Evolutionary conservation across 2,888 invertebrate species (phyloP).

Genomic region (Chrysolina haemoptera): DNA sequence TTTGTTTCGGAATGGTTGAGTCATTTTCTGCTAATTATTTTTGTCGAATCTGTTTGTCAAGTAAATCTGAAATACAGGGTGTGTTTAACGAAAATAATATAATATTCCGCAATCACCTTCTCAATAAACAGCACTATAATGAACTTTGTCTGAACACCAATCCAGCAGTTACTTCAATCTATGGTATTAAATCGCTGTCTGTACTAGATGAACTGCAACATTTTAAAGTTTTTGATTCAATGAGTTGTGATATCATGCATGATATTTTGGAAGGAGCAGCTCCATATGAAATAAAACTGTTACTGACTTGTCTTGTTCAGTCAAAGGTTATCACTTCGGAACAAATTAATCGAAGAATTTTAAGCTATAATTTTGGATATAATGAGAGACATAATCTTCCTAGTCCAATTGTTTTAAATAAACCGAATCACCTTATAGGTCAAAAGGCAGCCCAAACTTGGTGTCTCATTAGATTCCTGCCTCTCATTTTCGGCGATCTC

Average conservation of each 20-base stretch:
- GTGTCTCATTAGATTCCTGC: conserved; percentile 23
- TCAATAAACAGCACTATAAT: background rate
- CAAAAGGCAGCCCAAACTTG: conserved; percentile 31
- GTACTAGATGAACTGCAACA: background rate
- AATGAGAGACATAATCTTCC: conserved; percentile 6
- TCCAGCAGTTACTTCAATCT: conserved; percentile 7
- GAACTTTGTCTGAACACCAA: conserved; percentile 13
- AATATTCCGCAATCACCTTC: background rate
- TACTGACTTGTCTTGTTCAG: conserved; percentile 4
- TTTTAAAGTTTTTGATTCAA: no score
- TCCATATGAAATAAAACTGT: background rate
- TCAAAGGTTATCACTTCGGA: no score
- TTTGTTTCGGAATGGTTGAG: conserved; percentile 13
- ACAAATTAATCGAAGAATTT: conserved; percentile 1
- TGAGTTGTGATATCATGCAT: no score
- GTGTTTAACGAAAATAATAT: conserved; percentile 6
- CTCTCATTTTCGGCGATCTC: conserved; percentile 23
- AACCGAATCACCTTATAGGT: conserved; percentile 24
- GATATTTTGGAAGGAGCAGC: no score
- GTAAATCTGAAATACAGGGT: background rate
- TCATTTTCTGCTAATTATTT: conserved; percentile 11
- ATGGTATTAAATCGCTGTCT: background rate
- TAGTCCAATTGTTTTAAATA: conserved; percentile 10
- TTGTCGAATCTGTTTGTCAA: conserved; percentile 9
- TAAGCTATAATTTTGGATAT: conserved; percentile 6